These are phyloP conservation scores for Neotragus moschatus DNA, from an alignment of 2,113 vertebrate species.

Conservation along the genomic window DNA sequence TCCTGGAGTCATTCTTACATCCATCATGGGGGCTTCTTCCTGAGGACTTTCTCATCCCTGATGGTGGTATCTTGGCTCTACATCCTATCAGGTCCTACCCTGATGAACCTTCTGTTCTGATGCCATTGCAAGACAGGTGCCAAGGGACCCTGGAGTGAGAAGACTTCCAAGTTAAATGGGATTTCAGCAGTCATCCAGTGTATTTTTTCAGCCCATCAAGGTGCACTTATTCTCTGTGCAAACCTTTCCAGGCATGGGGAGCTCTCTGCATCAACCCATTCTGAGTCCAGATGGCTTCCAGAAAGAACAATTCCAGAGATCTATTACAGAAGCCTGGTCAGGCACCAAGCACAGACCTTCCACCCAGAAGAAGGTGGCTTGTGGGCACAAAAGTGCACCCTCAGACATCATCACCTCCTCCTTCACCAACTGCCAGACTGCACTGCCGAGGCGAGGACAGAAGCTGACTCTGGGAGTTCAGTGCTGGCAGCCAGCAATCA, in stretches of 20 bases:
- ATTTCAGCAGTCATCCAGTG: background rate
- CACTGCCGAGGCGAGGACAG: background rate
- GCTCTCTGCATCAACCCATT: background rate
- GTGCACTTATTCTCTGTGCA: background rate
- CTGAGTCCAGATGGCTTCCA: background rate
- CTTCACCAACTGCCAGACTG: background rate
- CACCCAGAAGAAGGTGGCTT: background rate
- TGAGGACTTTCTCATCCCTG: background rate
- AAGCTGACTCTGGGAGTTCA: background rate
- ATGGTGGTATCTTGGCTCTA: background rate
- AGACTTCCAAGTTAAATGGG: background rate
- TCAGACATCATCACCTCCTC: background rate
- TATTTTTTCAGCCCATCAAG: background rate
- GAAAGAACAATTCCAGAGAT: background rate
- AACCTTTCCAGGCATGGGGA: background rate
- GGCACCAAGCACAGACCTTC: background rate
- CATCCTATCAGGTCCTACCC: background rate
- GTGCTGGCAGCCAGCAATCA: conserved; percentile 67
- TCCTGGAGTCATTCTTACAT: background rate
- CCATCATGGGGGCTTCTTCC: background rate
- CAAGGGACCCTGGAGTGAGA: background rate
- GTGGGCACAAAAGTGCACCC: background rate
- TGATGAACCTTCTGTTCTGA: background rate
- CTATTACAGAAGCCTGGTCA: background rate
- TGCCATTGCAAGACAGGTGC: background rate